Evolutionary conservation across 2,113 vertebrate genomes (phyloP).

Genomic region (Circaetus cinerascens): DNA sequence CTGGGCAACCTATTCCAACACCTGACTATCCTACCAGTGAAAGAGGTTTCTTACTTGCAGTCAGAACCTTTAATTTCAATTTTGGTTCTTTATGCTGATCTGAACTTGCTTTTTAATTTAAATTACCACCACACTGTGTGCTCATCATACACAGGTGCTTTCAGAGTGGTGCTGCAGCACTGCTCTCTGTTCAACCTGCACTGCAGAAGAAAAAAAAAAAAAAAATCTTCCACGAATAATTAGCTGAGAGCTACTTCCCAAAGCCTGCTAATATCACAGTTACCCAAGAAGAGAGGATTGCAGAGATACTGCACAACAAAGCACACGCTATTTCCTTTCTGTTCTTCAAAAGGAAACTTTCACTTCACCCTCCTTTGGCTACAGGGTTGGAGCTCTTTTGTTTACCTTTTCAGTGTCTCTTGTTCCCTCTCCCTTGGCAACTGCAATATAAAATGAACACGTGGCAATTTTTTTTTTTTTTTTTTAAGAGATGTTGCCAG

Average conservation of each 20-base stretch:
- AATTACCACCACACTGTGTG: not conserved
- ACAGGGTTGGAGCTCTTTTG: not conserved
- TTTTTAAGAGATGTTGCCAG: not conserved
- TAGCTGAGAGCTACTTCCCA: not conserved
- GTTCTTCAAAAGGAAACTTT: not conserved
- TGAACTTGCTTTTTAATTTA: not conserved
- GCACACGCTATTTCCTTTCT: not conserved
- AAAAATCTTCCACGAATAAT: not conserved
- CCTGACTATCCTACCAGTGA: not conserved
- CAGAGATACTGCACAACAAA: not conserved
- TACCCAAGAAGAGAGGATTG: not conserved
- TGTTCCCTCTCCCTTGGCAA: not conserved
- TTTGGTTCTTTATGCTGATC: not conserved
- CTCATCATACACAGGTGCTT: not conserved
- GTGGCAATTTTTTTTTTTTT: not conserved
- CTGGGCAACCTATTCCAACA: not conserved
- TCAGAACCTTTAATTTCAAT: not conserved
- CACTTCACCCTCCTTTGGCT: not conserved
- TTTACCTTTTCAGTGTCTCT: slow-evolving; percentile 15
- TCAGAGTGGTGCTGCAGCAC: not conserved
- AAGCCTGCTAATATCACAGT: not conserved
- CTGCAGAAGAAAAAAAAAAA: not conserved
- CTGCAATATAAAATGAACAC: not conserved
- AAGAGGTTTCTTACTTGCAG: not conserved
- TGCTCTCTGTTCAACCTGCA: not conserved